These are phyloP conservation scores for Philhelius pedissequus DNA, from an alignment of 2,888 invertebrate genomes.

Conservation along the genomic window DNA sequence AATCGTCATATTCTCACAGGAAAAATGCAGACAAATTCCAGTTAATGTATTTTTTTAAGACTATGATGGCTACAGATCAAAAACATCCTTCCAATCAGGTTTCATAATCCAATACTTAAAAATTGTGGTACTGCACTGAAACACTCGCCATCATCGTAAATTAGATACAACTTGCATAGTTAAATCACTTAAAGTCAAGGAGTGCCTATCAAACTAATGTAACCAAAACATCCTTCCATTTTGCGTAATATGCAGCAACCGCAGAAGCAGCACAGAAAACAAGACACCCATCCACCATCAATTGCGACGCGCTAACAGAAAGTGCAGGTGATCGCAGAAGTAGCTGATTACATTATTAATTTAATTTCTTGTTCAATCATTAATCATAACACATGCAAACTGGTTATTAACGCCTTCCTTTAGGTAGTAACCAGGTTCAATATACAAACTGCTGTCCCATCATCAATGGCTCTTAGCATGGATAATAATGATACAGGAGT, in stretches of 20 bases:
- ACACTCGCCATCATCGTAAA: neutral
- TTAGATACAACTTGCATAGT: neutral
- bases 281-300: slow-evolving; percentile 47
- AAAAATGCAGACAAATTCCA: too few species aligned
- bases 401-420: slow-evolving; percentile 50
- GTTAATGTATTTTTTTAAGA: too few species aligned
- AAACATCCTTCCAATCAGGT: neutral
- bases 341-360: slow-evolving; percentile 76
- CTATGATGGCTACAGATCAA: neutral
- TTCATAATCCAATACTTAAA: neutral
- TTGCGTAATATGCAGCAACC: slow-evolving; percentile 56
- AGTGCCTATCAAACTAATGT: slow-evolving; percentile 73
- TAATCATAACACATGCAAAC: slow-evolving; percentile 76
- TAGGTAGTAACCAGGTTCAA: slow-evolving; percentile 21
- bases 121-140: neutral
- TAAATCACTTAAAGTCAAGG: slow-evolving; percentile 55
- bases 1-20: too few species aligned
- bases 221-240: slow-evolving; percentile 63
- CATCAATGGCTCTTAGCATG: slow-evolving; percentile 35
- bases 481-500: slow-evolving; percentile 58
- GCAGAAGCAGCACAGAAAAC: slow-evolving; percentile 10
- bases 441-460: neutral
- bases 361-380: slow-evolving; percentile 78
- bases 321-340: slow-evolving; percentile 71
- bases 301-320: slow-evolving; percentile 21